phyloP scores from a whole-genome alignment of 2,797 vertebrate species.

The Xiphophorus birchmanni region DNA sequence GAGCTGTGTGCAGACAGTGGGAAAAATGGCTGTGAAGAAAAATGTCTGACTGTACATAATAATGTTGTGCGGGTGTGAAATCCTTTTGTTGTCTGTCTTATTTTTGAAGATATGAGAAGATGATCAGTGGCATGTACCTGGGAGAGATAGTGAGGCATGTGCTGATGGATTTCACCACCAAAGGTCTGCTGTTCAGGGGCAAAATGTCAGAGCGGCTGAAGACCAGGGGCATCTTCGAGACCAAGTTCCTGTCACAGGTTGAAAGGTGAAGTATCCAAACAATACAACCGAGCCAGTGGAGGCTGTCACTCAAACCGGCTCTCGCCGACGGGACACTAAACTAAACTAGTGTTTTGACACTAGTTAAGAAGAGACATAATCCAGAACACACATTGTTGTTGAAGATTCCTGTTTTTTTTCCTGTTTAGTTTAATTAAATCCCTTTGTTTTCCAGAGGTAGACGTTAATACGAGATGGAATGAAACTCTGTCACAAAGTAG shows the following conservation, averaged over 20 bases:
- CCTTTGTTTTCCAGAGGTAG: too few relatives aligned
- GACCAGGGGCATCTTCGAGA: slow-evolving; percentile 93
- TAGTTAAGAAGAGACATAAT: too few relatives aligned
- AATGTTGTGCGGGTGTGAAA: not conserved
- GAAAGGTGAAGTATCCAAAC: slow-evolving; percentile 85
- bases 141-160: slow-evolving; percentile 93
- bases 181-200: slow-evolving; percentile 92
- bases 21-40: not conserved
- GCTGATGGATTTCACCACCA: slow-evolving; percentile 90
- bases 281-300: not conserved
- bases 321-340: too few relatives aligned
- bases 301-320: too few relatives aligned
- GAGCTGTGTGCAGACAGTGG: not conserved
- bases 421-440: too few relatives aligned
- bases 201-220: slow-evolving; percentile 92
- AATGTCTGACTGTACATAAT: not conserved
- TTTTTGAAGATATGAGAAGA: slow-evolving; percentile 90
- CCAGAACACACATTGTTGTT: too few relatives aligned
- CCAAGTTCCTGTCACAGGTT: slow-evolving; percentile 96
- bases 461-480: too few relatives aligned
- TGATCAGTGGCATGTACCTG: slow-evolving; percentile 99
- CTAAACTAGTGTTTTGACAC: too few relatives aligned
- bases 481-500: too few relatives aligned
- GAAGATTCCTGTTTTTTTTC: too few relatives aligned
- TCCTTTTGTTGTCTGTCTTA: slow-evolving; percentile 3